Conservation (phyloP, 2,888 invertebrate genomes). For the Anarsia innoxiella region DNA sequence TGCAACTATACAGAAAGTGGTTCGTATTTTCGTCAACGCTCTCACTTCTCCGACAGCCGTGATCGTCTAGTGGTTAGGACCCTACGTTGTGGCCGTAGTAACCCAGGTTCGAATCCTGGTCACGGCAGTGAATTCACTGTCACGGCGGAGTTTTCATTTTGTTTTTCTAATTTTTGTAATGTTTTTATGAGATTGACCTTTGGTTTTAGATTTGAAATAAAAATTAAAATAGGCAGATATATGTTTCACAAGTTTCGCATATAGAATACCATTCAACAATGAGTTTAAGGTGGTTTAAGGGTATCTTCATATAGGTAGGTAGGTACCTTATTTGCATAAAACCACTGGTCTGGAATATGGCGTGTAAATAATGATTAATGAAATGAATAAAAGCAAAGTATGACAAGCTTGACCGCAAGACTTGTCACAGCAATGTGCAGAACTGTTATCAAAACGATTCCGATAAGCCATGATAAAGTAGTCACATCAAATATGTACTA, state of each 20-base stretch:
- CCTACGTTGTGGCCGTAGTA: slow-evolving; percentile 81
- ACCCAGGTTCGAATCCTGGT: slow-evolving; percentile 77
- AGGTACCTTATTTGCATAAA: too few species aligned
- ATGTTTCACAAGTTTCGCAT: too few species aligned
- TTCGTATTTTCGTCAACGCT: slow-evolving; percentile 13
- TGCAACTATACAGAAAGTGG: slow-evolving; percentile 7
- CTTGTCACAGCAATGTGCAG: slow-evolving; percentile 15
- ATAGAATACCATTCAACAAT: too few species aligned
- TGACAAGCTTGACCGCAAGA: slow-evolving; percentile 6
- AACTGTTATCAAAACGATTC: slow-evolving; percentile 18
- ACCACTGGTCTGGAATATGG: too few species aligned
- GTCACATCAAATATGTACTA: slow-evolving; percentile 15
- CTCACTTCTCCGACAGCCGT: slow-evolving; percentile 68
- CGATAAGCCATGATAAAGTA: slow-evolving; percentile 22
- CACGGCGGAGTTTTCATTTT: slow-evolving; percentile 13
- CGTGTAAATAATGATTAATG: too few species aligned
- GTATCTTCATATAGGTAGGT: too few species aligned
- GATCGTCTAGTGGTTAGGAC: slow-evolving; percentile 84
- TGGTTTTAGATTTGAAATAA: too few species aligned
- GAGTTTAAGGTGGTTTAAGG: too few species aligned
- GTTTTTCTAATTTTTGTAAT: slow-evolving; percentile 1
- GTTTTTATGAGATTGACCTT: too few species aligned
- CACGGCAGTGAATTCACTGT: slow-evolving; percentile 18
- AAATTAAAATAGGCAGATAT: too few species aligned
- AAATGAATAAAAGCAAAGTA: too few species aligned